phyloP scores from a whole-genome alignment of 2,797 vertebrate genomes.

The Acanthornis magna region DNA sequence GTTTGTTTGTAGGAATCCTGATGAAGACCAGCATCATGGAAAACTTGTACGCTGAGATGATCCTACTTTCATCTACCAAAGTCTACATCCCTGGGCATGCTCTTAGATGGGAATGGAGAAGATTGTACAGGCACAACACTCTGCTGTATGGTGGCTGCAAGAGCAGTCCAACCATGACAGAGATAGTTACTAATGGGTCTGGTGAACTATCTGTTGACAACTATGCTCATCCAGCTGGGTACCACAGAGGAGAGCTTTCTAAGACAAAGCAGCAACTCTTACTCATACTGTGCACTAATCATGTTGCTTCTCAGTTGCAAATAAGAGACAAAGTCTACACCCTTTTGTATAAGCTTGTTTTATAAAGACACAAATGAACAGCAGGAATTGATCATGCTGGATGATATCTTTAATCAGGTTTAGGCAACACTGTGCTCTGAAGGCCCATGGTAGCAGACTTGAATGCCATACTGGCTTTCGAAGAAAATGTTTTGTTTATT shows the following conservation, averaged over 20 bases:
- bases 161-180: background rate
- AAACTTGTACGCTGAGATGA: background rate
- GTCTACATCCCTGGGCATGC: no score
- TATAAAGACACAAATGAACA: background rate
- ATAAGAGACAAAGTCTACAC: background rate
- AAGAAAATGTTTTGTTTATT: background rate
- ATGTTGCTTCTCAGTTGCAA: background rate
- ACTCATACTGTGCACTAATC: background rate
- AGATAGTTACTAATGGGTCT: background rate
- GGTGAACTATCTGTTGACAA: background rate
- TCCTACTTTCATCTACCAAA: background rate
- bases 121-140: background rate
- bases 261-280: background rate
- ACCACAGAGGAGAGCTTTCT: fast-evolving
- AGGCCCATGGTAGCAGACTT: background rate
- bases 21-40: background rate
- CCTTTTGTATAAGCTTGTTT: background rate
- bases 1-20: background rate
- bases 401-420: background rate
- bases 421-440: background rate
- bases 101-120: background rate
- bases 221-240: background rate
- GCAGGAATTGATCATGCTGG: background rate
- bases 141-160: background rate
- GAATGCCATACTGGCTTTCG: background rate